phyloP scores from a whole-genome alignment of 2,113 vertebrate genomes.

The Sapajus apella region DNA sequence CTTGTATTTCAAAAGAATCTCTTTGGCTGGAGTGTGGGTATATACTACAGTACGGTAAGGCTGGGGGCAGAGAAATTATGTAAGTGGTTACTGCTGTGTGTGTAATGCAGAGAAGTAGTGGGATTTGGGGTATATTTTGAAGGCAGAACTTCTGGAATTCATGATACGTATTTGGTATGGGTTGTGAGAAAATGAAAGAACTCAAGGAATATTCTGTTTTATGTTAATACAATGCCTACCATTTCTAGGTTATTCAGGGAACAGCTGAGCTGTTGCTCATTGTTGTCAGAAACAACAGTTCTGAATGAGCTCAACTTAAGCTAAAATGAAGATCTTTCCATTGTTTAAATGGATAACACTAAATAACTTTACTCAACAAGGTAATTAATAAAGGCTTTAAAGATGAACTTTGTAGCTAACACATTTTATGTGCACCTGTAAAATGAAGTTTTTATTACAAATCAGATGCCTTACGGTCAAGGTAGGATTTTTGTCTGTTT shows the following conservation, averaged over 20 bases:
- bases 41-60: not conserved
- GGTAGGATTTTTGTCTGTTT: not conserved
- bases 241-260: constrained; percentile 1
- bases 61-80: not conserved
- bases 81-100: not conserved
- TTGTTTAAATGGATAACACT: constrained; percentile 29
- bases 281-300: constrained; percentile 11
- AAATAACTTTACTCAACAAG: not conserved
- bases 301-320: not conserved
- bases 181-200: constrained; percentile 31
- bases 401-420: constrained; percentile 27
- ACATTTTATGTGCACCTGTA: not conserved
- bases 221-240: not conserved
- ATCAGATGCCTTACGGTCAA: constrained; percentile 37
- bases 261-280: constrained; percentile 19
- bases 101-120: not conserved
- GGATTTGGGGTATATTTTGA: not conserved
- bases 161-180: not conserved
- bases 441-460: constrained; percentile 54
- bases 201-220: not conserved
- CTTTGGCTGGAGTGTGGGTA: not conserved
- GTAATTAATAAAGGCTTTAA: constrained; percentile 41
- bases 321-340: not conserved
- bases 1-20: not conserved
- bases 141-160: not conserved